Conservation (phyloP, 2,113 vertebrate species). For the Sarotherodon lohbergeri region DNA sequence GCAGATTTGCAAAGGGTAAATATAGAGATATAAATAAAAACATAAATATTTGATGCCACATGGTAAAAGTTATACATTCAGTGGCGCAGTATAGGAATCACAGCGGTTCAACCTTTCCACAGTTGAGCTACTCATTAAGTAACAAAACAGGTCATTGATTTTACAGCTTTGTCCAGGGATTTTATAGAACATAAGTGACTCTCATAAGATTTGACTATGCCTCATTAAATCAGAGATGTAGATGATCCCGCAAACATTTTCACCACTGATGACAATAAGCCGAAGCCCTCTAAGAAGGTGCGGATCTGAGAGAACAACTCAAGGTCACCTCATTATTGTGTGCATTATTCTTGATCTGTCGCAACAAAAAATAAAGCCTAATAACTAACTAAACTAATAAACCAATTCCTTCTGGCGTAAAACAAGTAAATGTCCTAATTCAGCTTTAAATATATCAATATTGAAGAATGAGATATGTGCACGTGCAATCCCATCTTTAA, state of each 20-base stretch:
- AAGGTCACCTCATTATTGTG: conserved; percentile 35
- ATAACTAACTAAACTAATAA: neutral
- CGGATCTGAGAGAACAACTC: conserved; percentile 6
- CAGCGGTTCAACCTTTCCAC: conserved; percentile 61
- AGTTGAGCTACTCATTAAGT: conserved; percentile 72
- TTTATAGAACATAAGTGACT: conserved; percentile 80
- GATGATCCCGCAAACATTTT: conserved; percentile 76
- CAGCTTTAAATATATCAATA: neutral
- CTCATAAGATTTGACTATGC: conserved; percentile 75
- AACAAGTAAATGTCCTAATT: conserved; percentile 6
- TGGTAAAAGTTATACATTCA: conserved; percentile 37
- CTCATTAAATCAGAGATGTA: conserved; percentile 76
- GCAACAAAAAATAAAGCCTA: neutral
- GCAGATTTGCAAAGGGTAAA: neutral
- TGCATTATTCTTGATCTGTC: neutral
- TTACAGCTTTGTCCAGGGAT: conserved; percentile 72
- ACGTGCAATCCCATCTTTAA: conserved; percentile 15
- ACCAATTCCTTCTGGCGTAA: neutral
- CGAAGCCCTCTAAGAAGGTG: conserved; percentile 49
- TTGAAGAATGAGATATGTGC: neutral
- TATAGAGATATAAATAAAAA: neutral
- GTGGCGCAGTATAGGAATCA: conserved; percentile 38
- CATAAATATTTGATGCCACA: neutral
- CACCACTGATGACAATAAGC: conserved; percentile 64
- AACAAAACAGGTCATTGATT: conserved; percentile 78